These are phyloP conservation scores for Lasioglossum pauxillum DNA, from an alignment of 2,888 invertebrate genomes.

Conservation along the genomic window DNA sequence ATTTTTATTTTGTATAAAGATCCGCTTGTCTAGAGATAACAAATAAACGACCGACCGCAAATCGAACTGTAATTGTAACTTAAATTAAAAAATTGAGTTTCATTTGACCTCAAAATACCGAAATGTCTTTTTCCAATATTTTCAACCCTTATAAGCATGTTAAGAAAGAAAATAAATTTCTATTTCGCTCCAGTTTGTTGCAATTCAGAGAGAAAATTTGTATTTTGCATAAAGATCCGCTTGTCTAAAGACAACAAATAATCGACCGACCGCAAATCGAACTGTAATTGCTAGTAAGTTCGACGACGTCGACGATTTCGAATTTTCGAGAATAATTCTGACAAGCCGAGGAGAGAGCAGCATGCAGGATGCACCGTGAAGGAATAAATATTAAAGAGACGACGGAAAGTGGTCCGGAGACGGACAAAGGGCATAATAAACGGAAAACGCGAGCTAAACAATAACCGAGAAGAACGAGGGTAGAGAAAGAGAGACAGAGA, in stretches of 20 bases:
- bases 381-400: conserved; percentile 55
- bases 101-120: too few species aligned
- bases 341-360: neutral
- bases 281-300: neutral
- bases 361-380: conserved; percentile 28
- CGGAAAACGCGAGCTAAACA: conserved; percentile 68
- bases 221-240: too few species aligned
- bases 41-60: neutral
- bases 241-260: too few species aligned
- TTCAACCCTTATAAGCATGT: too few species aligned
- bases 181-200: too few species aligned
- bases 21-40: too few species aligned
- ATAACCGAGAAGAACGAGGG: conserved; percentile 72
- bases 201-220: too few species aligned
- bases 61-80: too few species aligned
- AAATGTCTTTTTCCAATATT: too few species aligned
- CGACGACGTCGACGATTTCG: neutral
- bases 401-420: conserved; percentile 26
- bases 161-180: too few species aligned
- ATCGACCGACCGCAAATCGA: neutral
- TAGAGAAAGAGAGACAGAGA: neutral
- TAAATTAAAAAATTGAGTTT: too few species aligned
- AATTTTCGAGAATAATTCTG: neutral
- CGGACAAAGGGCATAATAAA: conserved; percentile 50
- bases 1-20: too few species aligned